phyloP scores from a whole-genome alignment of 2,888 invertebrate species.

The Drosophila kanekoi region DNA sequence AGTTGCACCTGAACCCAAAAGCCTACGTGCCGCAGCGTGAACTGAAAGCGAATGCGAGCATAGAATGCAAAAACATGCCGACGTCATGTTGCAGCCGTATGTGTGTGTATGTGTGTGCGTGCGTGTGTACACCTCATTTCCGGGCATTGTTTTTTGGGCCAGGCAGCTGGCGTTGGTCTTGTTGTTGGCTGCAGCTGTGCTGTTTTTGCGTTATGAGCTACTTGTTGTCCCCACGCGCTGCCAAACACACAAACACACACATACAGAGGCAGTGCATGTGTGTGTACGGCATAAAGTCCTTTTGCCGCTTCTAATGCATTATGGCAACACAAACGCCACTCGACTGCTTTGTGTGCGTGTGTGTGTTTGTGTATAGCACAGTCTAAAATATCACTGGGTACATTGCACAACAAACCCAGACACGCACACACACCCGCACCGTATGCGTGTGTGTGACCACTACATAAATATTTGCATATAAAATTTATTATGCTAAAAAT shows the following conservation, averaged over 20 bases:
- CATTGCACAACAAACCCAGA: conserved; percentile 34
- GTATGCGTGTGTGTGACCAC: conserved; percentile 23
- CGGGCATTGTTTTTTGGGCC: conserved; percentile 72
- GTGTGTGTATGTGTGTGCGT: conserved; percentile 21
- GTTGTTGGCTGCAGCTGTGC: conserved; percentile 46
- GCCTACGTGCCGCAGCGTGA: conserved; percentile 41
- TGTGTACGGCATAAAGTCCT: conserved; percentile 63
- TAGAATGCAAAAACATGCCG: conserved; percentile 50
- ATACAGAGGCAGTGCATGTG: conserved; percentile 16
- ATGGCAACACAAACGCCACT: conserved; percentile 74
- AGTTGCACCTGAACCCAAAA: conserved; percentile 44
- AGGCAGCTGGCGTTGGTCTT: conserved; percentile 40
- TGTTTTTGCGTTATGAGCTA: conserved; percentile 78
- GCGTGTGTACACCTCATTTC: conserved; percentile 76
- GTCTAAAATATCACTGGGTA: conserved; percentile 48
- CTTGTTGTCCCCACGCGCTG: conserved; percentile 69
- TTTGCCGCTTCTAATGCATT: conserved; percentile 74
- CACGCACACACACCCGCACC: conserved; percentile 12
- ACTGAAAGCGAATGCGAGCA: conserved; percentile 35
- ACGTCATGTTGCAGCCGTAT: conserved; percentile 36
- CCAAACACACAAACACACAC: conserved; percentile 26
- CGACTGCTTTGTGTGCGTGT: conserved; percentile 44
- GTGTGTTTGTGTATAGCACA: conserved; percentile 27
- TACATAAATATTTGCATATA: conserved; percentile 83
- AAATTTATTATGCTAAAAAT: conserved; percentile 84